phyloP scores from a whole-genome alignment of 2,113 vertebrate genomes.

The Pimephales promelas region DNA sequence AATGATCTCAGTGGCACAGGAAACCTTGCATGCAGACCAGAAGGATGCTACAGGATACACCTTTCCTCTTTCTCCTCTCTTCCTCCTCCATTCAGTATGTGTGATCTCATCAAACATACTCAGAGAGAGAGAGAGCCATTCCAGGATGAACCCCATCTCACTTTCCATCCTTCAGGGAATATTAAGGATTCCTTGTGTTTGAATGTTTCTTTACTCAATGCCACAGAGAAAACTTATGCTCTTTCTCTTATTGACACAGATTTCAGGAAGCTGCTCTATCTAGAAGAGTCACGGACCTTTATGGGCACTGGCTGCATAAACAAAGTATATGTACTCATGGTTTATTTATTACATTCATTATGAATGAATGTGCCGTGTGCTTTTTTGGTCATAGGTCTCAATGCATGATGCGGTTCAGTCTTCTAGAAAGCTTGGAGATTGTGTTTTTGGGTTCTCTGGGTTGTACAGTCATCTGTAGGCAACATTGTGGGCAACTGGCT shows the following conservation, averaged over 20 bases:
- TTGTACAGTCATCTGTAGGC: not conserved
- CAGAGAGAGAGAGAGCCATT: not conserved
- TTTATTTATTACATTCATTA: conserved; percentile 41
- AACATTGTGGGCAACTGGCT: conserved; percentile 4
- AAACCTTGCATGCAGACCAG: not conserved
- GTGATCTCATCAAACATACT: not conserved
- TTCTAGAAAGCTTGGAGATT: not conserved
- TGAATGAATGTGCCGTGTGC: not conserved
- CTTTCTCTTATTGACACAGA: conserved; percentile 34
- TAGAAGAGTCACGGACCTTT: not conserved
- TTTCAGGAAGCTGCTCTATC: not conserved
- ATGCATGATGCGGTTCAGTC: no score
- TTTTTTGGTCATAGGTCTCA: not conserved
- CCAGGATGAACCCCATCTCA: conserved; percentile 2
- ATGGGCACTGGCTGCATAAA: not conserved
- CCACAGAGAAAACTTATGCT: conserved; percentile 13
- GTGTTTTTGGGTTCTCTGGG: not conserved
- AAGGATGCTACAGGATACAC: not conserved
- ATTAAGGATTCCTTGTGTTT: conserved; percentile 27
- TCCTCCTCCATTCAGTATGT: not conserved
- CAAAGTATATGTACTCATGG: not conserved
- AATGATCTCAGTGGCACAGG: not conserved
- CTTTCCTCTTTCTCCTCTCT: not conserved
- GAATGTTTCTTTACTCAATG: conserved; percentile 10
- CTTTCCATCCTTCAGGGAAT: not conserved